Conservation (phyloP, 1,140 invertebrate genomes). For the Sminthurides bifidus region DNA sequence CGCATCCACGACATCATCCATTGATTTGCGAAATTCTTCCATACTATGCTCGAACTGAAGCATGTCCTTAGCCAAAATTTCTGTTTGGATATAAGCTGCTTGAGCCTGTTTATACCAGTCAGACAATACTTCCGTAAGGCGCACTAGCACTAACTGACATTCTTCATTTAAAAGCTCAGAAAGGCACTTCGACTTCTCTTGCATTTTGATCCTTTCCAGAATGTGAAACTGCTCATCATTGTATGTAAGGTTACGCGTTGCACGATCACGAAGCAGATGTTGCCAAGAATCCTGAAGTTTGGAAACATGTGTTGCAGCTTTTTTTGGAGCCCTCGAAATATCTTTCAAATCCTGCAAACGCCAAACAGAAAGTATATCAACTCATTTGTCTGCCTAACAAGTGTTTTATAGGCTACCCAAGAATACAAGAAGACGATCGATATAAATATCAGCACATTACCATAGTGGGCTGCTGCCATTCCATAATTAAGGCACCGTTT, state of each 20-base stretch:
- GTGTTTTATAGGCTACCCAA: not conserved
- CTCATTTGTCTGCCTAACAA: not conserved
- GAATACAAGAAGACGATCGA: not conserved
- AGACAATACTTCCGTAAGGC: constrained; percentile 56
- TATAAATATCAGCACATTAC: constrained; percentile 33
- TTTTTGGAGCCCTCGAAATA: constrained; percentile 51
- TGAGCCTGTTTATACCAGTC: constrained; percentile 78
- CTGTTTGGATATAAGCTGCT: constrained; percentile 57
- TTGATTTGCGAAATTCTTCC: constrained; percentile 22
- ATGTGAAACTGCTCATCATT: constrained; percentile 91
- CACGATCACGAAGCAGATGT: constrained; percentile 72
- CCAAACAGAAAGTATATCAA: not conserved
- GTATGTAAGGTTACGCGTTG: constrained; percentile 67
- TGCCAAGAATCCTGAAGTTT: constrained; percentile 81
- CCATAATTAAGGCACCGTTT: constrained; percentile 43
- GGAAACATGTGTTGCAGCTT: constrained; percentile 60
- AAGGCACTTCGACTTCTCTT: constrained; percentile 54
- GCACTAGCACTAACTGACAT: constrained; percentile 51
- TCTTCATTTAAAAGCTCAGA: constrained; percentile 52
- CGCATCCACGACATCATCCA: constrained; percentile 22
- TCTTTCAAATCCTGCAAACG: constrained; percentile 26
- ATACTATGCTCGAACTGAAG: constrained; percentile 41
- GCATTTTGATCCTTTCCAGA: constrained; percentile 59
- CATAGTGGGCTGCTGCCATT: constrained; percentile 59
- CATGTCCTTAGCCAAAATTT: constrained; percentile 62